These are phyloP conservation scores for Drosophila virilis DNA, from an alignment of 1,140 invertebrate species.

Conservation along the genomic window DNA sequence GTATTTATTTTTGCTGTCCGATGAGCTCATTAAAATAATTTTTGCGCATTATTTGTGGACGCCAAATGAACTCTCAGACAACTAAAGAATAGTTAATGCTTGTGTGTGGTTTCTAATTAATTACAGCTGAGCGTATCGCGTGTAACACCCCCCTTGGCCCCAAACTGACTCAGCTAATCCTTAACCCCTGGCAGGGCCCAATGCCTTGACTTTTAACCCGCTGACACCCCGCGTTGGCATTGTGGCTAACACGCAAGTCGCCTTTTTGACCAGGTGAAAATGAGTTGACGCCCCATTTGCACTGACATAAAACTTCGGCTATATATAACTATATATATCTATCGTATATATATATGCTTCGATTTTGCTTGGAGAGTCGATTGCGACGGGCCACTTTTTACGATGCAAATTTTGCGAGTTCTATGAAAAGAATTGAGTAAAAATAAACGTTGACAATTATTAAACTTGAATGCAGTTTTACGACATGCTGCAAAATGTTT, in stretches of 20 bases:
- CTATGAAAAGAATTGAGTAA: slow-evolving; percentile 6
- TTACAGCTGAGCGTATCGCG: slow-evolving; percentile 42
- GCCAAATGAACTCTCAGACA: slow-evolving; percentile 4
- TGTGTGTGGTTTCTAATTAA: slow-evolving; percentile 42
- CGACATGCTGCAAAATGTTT: slow-evolving; percentile 5
- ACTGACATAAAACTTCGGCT: slow-evolving; percentile 7
- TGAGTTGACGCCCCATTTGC: slow-evolving; percentile 30
- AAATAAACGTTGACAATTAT: slow-evolving; percentile 5
- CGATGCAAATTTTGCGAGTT: slow-evolving; percentile 29
- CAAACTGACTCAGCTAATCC: neutral
- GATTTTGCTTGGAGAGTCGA: neutral
- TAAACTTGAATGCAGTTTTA: slow-evolving; percentile 29
- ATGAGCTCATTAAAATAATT: slow-evolving; percentile 74
- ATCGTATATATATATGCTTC: neutral
- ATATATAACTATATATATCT: neutral
- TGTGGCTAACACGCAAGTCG: slow-evolving; percentile 29
- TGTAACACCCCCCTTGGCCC: slow-evolving; percentile 9
- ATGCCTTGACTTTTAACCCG: slow-evolving; percentile 9
- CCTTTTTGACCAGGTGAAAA: slow-evolving; percentile 27
- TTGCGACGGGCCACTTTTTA: slow-evolving; percentile 23
- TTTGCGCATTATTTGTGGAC: slow-evolving; percentile 29
- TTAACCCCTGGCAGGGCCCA: slow-evolving; percentile 1
- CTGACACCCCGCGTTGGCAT: neutral
- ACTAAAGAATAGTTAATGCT: slow-evolving; percentile 3
- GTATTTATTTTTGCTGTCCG: slow-evolving; percentile 19